A percentile compares a stretch with the other conserved stretches of the same genome.
phyloP scores from a whole-genome alignment of 2,113 vertebrate species.

The Silurus meridionalis region DNA sequence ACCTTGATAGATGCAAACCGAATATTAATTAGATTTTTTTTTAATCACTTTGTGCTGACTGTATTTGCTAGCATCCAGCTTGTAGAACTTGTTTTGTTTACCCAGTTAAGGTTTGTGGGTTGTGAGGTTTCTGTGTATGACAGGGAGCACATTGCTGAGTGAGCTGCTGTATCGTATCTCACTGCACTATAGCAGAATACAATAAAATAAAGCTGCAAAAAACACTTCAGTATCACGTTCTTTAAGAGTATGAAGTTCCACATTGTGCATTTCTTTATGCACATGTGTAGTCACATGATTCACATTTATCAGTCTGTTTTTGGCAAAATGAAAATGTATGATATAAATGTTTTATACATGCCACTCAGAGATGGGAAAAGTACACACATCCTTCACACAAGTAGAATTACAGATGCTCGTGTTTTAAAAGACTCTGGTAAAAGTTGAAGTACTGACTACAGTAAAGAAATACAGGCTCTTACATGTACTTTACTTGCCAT shows the following conservation, averaged over 20 bases:
- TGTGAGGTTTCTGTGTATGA: slow-evolving; percentile 44
- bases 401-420: too few species aligned
- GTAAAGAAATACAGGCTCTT: too few species aligned
- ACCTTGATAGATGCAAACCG: slow-evolving; percentile 17
- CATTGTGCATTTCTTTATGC: too few species aligned
- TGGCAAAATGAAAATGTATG: not conserved
- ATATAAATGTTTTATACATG: not conserved
- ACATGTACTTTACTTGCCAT: too few species aligned
- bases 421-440: too few species aligned
- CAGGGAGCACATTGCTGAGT: slow-evolving; percentile 33
- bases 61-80: slow-evolving; percentile 33
- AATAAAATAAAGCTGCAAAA: slow-evolving; percentile 47
- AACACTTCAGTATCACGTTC: not conserved
- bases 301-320: not conserved
- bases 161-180: slow-evolving; percentile 42
- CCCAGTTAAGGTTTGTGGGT: slow-evolving; percentile 45
- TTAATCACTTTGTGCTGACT: slow-evolving; percentile 20
- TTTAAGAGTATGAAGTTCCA: not conserved
- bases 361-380: too few species aligned
- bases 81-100: slow-evolving; percentile 9
- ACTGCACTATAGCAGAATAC: slow-evolving; percentile 27
- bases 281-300: not conserved
- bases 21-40: not conserved
- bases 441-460: too few species aligned
- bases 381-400: too few species aligned